A percentile compares a stretch with the other conserved stretches of the same genome.
phyloP scores from a whole-genome alignment of 2,113 vertebrate genomes.

The Xerus inauris region DNA sequence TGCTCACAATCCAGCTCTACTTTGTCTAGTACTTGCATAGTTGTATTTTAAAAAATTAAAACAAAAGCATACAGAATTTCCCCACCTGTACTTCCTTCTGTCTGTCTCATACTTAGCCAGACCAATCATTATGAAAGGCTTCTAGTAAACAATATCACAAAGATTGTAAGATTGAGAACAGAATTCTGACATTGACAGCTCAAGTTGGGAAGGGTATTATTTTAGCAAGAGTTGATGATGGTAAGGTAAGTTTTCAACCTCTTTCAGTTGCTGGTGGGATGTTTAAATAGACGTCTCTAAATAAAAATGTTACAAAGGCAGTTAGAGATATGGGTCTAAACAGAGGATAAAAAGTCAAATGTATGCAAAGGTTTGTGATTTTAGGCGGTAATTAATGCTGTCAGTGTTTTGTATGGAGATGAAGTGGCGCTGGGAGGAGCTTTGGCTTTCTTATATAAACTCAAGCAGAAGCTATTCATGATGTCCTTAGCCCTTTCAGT shows the following conservation, averaged over 20 bases:
- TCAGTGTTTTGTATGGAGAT: slow-evolving; percentile 42
- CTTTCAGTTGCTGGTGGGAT: slow-evolving; percentile 8
- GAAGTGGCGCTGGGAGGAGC: background rate
- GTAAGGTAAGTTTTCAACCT: slow-evolving; percentile 16
- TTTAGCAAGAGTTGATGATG: background rate
- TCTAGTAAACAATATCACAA: background rate
- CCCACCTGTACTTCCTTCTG: background rate
- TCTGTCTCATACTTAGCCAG: background rate
- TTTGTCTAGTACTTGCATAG: background rate
- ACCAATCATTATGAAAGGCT: background rate
- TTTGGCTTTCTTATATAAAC: background rate
- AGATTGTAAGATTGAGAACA: background rate
- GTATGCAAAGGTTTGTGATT: slow-evolving; percentile 43
- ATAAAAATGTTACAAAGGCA: slow-evolving; percentile 27
- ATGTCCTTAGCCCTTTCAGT: background rate
- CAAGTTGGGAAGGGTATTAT: background rate
- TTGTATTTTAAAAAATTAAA: background rate
- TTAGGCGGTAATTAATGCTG: slow-evolving; percentile 55
- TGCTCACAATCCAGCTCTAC: background rate
- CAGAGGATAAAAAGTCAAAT: slow-evolving; percentile 35
- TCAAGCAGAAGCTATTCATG: background rate
- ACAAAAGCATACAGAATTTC: background rate
- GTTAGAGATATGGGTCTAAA: background rate
- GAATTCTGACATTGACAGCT: background rate
- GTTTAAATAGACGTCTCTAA: slow-evolving; percentile 42